Evolutionary conservation across 2,113 vertebrate species (phyloP), one percentile per base, ranked within the genome.

Genomic region (Callaeas wilsoni): DNA sequence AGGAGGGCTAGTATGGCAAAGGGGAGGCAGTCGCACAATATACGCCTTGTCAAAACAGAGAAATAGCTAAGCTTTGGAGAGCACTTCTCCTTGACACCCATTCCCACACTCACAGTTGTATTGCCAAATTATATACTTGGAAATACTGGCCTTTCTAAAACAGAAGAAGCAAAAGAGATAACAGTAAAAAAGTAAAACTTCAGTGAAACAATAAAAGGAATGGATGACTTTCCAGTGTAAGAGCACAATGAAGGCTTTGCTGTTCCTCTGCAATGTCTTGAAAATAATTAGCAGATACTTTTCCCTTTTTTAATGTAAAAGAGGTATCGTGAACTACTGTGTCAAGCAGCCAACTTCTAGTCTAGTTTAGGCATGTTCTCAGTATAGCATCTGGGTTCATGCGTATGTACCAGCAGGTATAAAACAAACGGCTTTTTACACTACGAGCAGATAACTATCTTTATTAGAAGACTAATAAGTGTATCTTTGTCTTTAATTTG

Each of bases 141-240:
- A 86, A 70, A 41, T 35, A 41, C 4, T 71, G 25, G 6, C 46
- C 6, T 18, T 75, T n/a, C 50, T 83, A 75, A 46, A 85, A 50
- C 13, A 88, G 57, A 78, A 64, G 33, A 7, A 44, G 4, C 26
- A 74, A 47, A 47, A 57, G 12, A 53, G 7, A 53, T 15, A 44
- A 53, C 9, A 76, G 13, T 35, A 41, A 67, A 37, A 76, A 50
- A 27, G 3, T 29, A 60, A 82, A 63, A 27, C 17, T 17, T 23
- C 7, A 21, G 17, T 1, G 0, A 80, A 79, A 70, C 6, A 68
- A 37, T 30, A 53, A 79, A 79, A 62, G 22, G 29, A 63, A 37
- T 0, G 0, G 19, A 50, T 46, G 1, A n/a, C 47, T 52, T 74
- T 44, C 26, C 35, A 29, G 3, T n/a, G 6, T 75, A 60, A 49